A percentile compares a stretch with the other conserved stretches of the same genome.
phyloP scores from a whole-genome alignment of 92 coral and sea anemone species.

The Siderastrea siderea region DNA sequence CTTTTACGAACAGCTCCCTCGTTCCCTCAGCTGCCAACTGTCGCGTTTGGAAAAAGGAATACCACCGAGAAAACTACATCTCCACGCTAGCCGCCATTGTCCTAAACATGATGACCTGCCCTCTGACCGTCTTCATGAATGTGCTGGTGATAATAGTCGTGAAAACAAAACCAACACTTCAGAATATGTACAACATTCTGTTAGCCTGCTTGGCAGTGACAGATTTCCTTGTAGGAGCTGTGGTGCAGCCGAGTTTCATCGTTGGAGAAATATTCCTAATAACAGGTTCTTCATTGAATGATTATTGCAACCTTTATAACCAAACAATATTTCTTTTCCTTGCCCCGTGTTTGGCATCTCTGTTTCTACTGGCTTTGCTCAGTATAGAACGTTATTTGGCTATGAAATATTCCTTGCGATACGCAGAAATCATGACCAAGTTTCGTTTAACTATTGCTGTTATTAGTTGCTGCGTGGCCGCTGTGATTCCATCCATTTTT shows the following conservation, averaged over 20 bases:
- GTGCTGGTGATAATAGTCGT: conserved; percentile 27
- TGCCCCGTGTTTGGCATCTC: neutral
- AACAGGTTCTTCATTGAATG: neutral
- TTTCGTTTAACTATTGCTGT: conserved; percentile 1
- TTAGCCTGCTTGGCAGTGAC: conserved; percentile 22
- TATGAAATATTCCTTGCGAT: conserved; percentile 16
- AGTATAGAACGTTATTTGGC: conserved; percentile 21
- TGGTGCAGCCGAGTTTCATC: conserved; percentile 5
- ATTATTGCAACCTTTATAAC: neutral
- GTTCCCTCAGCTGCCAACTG: neutral
- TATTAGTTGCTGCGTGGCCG: neutral
- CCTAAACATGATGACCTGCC: conserved; percentile 3
- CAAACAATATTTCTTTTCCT: neutral
- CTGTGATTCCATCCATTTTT: neutral
- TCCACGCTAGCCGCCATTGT: conserved; percentile 7
- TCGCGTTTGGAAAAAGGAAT: conserved; percentile 5
- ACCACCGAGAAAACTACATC: conserved; percentile 3
- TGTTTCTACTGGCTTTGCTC: conserved; percentile 2
- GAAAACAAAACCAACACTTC: conserved; percentile 8
- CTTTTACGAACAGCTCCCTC: neutral
- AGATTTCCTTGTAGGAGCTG: conserved; percentile 18
- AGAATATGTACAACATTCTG: conserved; percentile 23
- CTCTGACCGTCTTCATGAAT: conserved; percentile 4
- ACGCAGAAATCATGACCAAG: conserved; percentile 5
- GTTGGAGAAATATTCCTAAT: neutral